Conservation (phyloP, 2,888 invertebrate genomes). For the Nudaria mundana region DNA sequence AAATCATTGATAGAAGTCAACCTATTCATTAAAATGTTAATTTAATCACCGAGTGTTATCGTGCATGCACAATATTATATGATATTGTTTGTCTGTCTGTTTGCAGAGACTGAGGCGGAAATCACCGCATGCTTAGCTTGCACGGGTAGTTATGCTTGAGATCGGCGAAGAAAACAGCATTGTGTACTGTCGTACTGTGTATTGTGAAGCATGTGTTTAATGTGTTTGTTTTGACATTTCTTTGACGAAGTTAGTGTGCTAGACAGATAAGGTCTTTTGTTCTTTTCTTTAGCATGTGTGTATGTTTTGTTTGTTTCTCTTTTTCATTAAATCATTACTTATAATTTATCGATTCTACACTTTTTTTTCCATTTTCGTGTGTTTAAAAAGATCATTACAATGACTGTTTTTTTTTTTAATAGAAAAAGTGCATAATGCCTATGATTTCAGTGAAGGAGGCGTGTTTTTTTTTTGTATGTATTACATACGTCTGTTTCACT, state of each 20-base stretch:
- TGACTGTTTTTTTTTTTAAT: too few relatives aligned
- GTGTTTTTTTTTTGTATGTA: too few relatives aligned
- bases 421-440: too few relatives aligned
- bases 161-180: constrained; percentile 9
- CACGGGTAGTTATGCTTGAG: constrained; percentile 37
- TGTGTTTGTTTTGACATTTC: constrained; percentile 8
- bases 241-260: not conserved
- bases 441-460: too few relatives aligned
- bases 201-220: constrained; percentile 24
- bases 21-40: constrained; percentile 2
- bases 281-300: too few relatives aligned
- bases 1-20: constrained; percentile 3
- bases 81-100: constrained; percentile 50
- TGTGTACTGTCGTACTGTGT: constrained; percentile 6
- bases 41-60: constrained; percentile 12
- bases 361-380: too few relatives aligned
- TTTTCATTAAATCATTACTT: too few relatives aligned
- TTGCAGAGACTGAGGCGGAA: constrained; percentile 72
- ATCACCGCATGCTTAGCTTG: constrained; percentile 76
- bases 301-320: too few relatives aligned
- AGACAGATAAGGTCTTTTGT: not conserved
- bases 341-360: too few relatives aligned
- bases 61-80: constrained; percentile 38
- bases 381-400: too few relatives aligned
- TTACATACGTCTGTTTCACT: too few relatives aligned